Evolutionary conservation across 2,113 vertebrate genomes (phyloP), one percentile per base, ranked within the genome.

Genomic region (Illadopsis cleaveri): DNA sequence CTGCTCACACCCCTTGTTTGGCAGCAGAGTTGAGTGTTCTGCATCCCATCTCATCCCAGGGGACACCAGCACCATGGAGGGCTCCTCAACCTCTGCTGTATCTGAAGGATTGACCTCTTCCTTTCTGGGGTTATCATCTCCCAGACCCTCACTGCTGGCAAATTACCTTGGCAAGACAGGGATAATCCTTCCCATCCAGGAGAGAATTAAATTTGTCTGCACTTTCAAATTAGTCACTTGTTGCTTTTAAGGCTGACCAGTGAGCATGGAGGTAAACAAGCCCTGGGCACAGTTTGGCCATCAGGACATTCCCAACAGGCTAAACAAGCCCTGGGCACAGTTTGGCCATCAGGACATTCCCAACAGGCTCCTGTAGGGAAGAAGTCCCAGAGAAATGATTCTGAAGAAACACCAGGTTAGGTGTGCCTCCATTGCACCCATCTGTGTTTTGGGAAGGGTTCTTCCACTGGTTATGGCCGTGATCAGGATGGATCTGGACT

Each of bases 1-100:
- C 38, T 62, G 79, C 42, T 64, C 53, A 37, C 56, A 45, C 15
- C 20, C 28, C 31, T 16, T 17, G 18, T 23, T 58, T 42, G 76
- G 38, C 53, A 86, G 53, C 6, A 5, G 17, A 25, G 57, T 25
- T 0, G 17, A 25, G 7, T n/a, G 47, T 44, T 40, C 40, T 80
- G 33, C 22, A 30, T 31, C 73, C 62, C 83, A 25, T 27, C 62
- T 47, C 53, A 57, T 42, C 37, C 50, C 1, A 0, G 65, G 54
- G 11, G 2, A 57, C 2, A 3, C 15, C 0, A 2, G 15, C 25
- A n/a, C 45, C 6, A 0, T 6, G 14, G 25, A 72, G 53, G 2
- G 58, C 50, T 78, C 60, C 54, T 60, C 50, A 70, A 2, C 19
- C 33, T 73, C 33, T 65, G 56, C 30, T 40, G 31, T 20, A 17